phyloP scores from a whole-genome alignment of 2,888 invertebrate species.

The Polydrusus cervinus region DNA sequence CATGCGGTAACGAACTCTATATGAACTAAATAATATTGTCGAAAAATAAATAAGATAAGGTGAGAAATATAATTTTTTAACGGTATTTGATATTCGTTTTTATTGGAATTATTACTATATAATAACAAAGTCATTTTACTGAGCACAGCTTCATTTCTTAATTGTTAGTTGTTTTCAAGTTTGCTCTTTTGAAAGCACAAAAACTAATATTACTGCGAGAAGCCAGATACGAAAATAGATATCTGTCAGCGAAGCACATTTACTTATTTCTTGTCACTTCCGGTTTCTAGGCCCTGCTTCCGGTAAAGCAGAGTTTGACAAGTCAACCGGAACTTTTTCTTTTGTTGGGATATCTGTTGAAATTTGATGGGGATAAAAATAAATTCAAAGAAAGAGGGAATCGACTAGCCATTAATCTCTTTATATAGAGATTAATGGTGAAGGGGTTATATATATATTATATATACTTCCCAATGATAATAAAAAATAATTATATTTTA shows the following conservation, averaged over 20 bases:
- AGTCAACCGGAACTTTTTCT: conserved; percentile 46
- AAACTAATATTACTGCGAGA: conserved; percentile 23
- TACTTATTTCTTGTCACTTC: conserved; percentile 50
- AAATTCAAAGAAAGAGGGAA: conserved; percentile 24
- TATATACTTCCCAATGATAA: too few relatives aligned
- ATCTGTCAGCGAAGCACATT: conserved; percentile 49
- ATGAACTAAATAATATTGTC: too few relatives aligned
- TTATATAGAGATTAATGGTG: conserved; percentile 40
- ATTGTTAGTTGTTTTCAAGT: conserved; percentile 1
- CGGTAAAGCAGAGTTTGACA: conserved; percentile 41
- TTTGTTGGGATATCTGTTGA: conserved; percentile 30
- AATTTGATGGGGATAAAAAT: conserved; percentile 33
- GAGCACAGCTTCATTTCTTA: too few relatives aligned
- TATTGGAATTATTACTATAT: too few relatives aligned
- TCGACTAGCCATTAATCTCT: conserved; percentile 21
- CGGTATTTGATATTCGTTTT: too few relatives aligned
- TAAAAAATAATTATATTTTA: too few relatives aligned
- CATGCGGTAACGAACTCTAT: too few relatives aligned
- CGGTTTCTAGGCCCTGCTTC: conserved; percentile 45
- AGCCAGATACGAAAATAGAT: conserved; percentile 41
- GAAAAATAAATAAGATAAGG: too few relatives aligned
- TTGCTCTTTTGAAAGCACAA: conserved; percentile 25
- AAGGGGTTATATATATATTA: neutral
- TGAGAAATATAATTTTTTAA: too few relatives aligned
- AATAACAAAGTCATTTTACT: too few relatives aligned